Evolutionary conservation across 2,797 vertebrate species (phyloP).

Genomic region (Notolabrus celidotus): DNA sequence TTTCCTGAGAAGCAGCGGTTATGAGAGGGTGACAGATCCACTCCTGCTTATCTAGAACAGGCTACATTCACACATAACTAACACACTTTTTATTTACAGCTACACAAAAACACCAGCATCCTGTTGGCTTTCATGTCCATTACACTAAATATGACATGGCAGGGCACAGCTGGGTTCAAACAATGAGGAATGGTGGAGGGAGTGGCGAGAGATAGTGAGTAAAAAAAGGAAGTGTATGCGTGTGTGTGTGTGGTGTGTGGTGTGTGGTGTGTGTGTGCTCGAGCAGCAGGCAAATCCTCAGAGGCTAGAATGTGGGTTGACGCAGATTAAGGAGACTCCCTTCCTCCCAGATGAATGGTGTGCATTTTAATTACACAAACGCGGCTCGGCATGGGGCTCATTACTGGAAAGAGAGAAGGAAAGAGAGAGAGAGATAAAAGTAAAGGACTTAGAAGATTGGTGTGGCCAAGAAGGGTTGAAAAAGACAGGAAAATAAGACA

Average conservation of each 20-base stretch:
- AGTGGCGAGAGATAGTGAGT: conserved; percentile 49
- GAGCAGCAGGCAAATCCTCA: conserved; percentile 59
- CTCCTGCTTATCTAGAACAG: conserved; percentile 26
- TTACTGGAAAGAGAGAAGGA: conserved; percentile 63
- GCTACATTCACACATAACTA: conserved; percentile 32
- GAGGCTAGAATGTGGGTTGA: conserved; percentile 78
- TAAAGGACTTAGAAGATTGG: conserved; percentile 23
- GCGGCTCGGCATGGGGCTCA: conserved; percentile 68
- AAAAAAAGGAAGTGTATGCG: conserved; percentile 27
- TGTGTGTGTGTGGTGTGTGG: conserved; percentile 23
- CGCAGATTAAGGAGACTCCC: conserved; percentile 80
- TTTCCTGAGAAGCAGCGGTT: conserved; percentile 8
- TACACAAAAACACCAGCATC: conserved; percentile 9
- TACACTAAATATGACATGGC: conserved; percentile 28
- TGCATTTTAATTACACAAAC: conserved; percentile 83
- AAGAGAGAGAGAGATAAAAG: conserved; percentile 16
- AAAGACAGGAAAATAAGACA: conserved; percentile 46
- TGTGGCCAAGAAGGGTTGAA: conserved; percentile 48
- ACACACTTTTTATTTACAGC: conserved; percentile 23
- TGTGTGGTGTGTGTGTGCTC: conserved; percentile 26
- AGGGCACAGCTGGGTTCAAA: conserved; percentile 54
- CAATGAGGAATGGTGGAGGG: conserved; percentile 52
- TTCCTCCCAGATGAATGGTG: conserved; percentile 81
- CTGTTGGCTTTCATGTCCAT: conserved; percentile 9
- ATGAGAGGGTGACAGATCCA: conserved; percentile 20